These are phyloP conservation scores for Agrotis segetum DNA, from an alignment of 2,888 invertebrate species.

Conservation along the genomic window DNA sequence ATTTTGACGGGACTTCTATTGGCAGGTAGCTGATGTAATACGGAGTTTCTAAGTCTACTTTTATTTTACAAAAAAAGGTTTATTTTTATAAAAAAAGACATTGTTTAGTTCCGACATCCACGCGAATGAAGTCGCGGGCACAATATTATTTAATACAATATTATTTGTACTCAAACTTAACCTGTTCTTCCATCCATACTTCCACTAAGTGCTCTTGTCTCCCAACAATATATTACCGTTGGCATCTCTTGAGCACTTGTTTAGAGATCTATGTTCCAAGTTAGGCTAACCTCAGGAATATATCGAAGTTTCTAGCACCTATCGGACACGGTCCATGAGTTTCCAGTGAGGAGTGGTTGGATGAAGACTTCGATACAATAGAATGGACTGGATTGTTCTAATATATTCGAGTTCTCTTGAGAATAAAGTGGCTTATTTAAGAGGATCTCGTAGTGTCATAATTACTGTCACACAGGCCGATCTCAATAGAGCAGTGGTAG, in stretches of 20 bases:
- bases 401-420: neutral
- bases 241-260: constrained; percentile 27
- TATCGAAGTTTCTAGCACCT: constrained; percentile 49
- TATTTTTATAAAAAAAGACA: no score
- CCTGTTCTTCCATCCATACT: neutral
- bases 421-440: constrained; percentile 10
- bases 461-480: no score
- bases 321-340: constrained; percentile 20
- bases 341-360: constrained; percentile 23
- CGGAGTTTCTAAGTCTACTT: no score
- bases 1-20: no score
- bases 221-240: constrained; percentile 41
- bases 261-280: constrained; percentile 47
- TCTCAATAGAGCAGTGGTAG: no score
- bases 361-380: constrained; percentile 45
- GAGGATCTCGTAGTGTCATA: neutral
- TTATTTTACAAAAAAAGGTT: no score
- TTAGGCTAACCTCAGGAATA: constrained; percentile 47
- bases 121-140: no score
- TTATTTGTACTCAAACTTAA: no score
- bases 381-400: constrained; percentile 26
- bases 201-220: constrained; percentile 15
- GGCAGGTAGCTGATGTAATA: no score
- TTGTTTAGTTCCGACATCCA: no score
- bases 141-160: no score